These are phyloP conservation scores for Rhabdornis inornatus DNA, from an alignment of 2,113 vertebrate genomes.

Conservation along the genomic window DNA sequence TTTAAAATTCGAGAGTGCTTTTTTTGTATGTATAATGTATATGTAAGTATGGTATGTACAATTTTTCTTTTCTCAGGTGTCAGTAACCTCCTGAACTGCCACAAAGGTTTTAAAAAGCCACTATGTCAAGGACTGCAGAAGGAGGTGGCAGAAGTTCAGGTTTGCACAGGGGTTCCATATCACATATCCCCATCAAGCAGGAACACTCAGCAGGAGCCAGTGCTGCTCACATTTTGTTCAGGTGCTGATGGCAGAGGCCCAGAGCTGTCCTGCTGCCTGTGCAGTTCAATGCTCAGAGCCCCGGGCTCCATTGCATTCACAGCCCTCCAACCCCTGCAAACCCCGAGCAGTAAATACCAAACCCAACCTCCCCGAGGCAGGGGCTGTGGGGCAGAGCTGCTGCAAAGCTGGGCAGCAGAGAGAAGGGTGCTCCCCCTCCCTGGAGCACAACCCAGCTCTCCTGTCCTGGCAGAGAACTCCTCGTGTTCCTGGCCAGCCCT, in stretches of 20 bases:
- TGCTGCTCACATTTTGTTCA: accelerated
- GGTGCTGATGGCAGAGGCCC: not conserved
- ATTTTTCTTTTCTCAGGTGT: not conserved
- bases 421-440: not conserved
- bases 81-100: not conserved
- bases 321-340: accelerated
- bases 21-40: too few relatives aligned
- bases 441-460: not conserved
- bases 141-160: not conserved
- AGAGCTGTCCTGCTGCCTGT: not conserved
- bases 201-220: accelerated
- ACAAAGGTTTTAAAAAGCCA: not conserved
- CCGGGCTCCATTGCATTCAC: accelerated
- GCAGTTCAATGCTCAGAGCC: accelerated
- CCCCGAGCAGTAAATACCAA: accelerated
- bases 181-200: accelerated
- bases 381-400: not conserved
- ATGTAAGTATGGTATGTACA: accelerated
- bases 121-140: not conserved
- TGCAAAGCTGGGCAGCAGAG: not conserved
- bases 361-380: accelerated
- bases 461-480: accelerated
- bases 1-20: not conserved
- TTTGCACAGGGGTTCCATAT: not conserved
- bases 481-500: not conserved